Evolutionary conservation across 2,113 vertebrate genomes (phyloP), one percentile per base, ranked within the genome.

Genomic region (Epinephelus moara): DNA sequence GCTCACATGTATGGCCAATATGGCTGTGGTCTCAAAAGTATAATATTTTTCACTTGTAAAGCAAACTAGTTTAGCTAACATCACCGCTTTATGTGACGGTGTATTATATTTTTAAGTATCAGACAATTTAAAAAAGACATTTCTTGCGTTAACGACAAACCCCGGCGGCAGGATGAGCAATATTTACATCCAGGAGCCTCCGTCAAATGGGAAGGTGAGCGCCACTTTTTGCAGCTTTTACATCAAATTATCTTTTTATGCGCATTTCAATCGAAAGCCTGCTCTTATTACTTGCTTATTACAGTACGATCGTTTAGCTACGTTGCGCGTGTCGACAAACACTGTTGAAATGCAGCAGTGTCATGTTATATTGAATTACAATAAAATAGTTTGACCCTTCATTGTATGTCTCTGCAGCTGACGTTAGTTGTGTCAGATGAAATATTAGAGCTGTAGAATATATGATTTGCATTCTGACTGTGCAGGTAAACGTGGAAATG

Each of bases 111-210:
- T 12, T 61, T 1, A 18, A 30, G 3, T 21, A 18, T 27, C 14
- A 55, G 1, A 45, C 10, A 1, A 21, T n/a, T 4, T 23, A 4
- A n/a, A 8, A 23, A 56, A 33, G 0, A 1, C 0, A 56, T 60
- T 73, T 47, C 21, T 42, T 19, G 33, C 3, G 8, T 7, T 37
- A 23, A 40, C 17, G 5, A 59, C 8, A 50, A 57, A 53, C 42
- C 7, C 9, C 18, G 14, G 18, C 52, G 12, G 14, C 52, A 80
- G 8, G 74, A 99, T 99, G 98, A 99, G 98, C 63, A 99, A 99
- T 81, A 99, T 99, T 87, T 99, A 99, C 91, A 99, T 99, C 66
- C 98, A 99, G 85, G 98, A 99, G 87, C 98, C 98, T 0, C 98
- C 97, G 45, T 97, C 98, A 0, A 97, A 97, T 87, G 98, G 98